These are phyloP conservation scores for Dicranocentrus wangi DNA, from an alignment of 2,888 invertebrate species.

Conservation along the genomic window DNA sequence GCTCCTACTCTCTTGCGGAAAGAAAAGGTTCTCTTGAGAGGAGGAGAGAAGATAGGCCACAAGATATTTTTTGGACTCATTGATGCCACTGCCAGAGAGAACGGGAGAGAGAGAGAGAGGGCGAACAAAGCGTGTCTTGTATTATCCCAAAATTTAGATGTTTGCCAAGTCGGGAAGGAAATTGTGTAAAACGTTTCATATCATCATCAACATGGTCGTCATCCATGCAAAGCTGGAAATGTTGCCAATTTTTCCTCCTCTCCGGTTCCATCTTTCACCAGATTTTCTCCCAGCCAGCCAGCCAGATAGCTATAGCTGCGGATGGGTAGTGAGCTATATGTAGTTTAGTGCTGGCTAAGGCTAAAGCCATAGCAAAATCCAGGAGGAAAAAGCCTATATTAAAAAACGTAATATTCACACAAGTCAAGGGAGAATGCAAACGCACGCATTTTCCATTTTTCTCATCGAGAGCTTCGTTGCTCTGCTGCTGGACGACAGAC, in stretches of 20 bases:
- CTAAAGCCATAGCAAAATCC: too few relatives aligned
- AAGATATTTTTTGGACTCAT: not conserved
- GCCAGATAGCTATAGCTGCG: not conserved
- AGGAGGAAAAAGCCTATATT: too few relatives aligned
- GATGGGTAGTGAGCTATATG: too few relatives aligned
- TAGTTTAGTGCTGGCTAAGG: too few relatives aligned
- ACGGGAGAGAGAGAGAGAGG: slow-evolving; percentile 27
- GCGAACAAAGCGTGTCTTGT: not conserved
- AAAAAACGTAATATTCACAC: not conserved
- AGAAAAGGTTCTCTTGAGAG: not conserved
- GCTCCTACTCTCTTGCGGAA: not conserved
- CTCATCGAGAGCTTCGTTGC: not conserved
- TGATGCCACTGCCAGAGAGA: slow-evolving; percentile 39
- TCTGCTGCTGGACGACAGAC: not conserved
- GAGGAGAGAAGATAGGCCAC: not conserved
- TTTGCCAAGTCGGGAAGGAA: slow-evolving; percentile 29
- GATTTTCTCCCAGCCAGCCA: not conserved
- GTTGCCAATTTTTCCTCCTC: slow-evolving; percentile 38
- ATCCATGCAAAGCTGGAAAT: slow-evolving; percentile 36
- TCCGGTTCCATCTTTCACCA: not conserved
- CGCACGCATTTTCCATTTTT: slow-evolving; percentile 2
- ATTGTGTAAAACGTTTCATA: slow-evolving; percentile 31
- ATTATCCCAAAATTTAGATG: not conserved
- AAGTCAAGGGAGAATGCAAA: slow-evolving; percentile 5
- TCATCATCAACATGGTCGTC: slow-evolving; percentile 2